Evolutionary conservation across 2,888 invertebrate species (phyloP).

Genomic region (Ceramica pisi): DNA sequence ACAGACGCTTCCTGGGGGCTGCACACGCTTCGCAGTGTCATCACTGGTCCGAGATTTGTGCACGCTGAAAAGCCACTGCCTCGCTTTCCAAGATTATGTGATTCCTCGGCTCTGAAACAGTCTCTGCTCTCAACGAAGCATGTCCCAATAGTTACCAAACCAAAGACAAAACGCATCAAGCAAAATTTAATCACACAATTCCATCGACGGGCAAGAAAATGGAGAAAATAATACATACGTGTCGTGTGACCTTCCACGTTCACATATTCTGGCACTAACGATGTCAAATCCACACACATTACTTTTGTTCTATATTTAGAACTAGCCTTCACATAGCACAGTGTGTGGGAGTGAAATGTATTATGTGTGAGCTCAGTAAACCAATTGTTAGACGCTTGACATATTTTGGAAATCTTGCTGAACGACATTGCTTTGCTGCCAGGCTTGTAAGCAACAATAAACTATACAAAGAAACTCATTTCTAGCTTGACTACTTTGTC

Average conservation of each 20-base stretch:
- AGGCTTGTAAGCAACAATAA: background rate
- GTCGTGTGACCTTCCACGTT: background rate
- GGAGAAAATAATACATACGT: conserved; percentile 2
- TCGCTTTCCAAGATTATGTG: too few relatives aligned
- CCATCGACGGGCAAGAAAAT: conserved; percentile 1
- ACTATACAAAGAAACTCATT: background rate
- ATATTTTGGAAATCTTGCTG: conserved; percentile 13
- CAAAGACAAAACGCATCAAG: background rate
- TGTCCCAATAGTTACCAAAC: background rate
- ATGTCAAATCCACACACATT: conserved; percentile 22
- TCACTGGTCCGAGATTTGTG: too few relatives aligned
- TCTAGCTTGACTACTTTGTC: too few relatives aligned
- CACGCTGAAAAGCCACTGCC: too few relatives aligned
- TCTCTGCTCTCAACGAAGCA: background rate
- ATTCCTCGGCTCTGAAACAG: too few relatives aligned
- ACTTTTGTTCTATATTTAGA: conserved; percentile 34
- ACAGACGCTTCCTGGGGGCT: too few relatives aligned
- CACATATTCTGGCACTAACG: conserved; percentile 15
- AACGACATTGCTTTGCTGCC: background rate
- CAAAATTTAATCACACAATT: background rate
- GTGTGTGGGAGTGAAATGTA: conserved; percentile 25
- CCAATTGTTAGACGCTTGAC: background rate
- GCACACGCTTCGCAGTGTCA: too few relatives aligned
- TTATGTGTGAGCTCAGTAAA: conserved; percentile 4
- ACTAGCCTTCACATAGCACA: conserved; percentile 6